A percentile compares a stretch with the other conserved stretches of the same genome.
Conservation (phyloP, 2,888 invertebrate species). For the Rhingia rostrata region DNA sequence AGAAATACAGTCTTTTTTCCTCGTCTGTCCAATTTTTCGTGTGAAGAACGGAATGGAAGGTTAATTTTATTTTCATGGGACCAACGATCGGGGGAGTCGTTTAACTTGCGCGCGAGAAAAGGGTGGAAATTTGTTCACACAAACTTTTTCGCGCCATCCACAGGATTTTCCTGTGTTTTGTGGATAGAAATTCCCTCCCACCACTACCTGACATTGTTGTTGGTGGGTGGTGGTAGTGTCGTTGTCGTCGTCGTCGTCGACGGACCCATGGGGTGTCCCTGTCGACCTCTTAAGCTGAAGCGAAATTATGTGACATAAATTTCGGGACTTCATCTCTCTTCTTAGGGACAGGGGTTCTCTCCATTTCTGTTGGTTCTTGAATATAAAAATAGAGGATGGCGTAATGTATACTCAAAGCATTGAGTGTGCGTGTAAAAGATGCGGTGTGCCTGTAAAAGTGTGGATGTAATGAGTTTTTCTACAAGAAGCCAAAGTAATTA, state of each 20-base stretch:
- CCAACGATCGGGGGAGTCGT: slow-evolving; percentile 45
- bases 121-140: slow-evolving; percentile 54
- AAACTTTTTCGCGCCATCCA: slow-evolving; percentile 53
- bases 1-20: slow-evolving; percentile 45
- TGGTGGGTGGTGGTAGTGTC: slow-evolving; percentile 21
- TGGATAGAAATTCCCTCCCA: slow-evolving; percentile 25
- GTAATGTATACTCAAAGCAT: neutral
- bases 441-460: slow-evolving; percentile 7
- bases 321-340: slow-evolving; percentile 17
- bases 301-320: slow-evolving; percentile 65
- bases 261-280: slow-evolving; percentile 45
- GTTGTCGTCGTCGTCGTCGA: slow-evolving; percentile 24
- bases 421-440: slow-evolving; percentile 3
- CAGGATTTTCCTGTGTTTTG: slow-evolving; percentile 40
- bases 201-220: slow-evolving; percentile 33
- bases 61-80: slow-evolving; percentile 67
- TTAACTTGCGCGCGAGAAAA: slow-evolving; percentile 55
- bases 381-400: neutral
- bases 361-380: neutral
- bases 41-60: slow-evolving; percentile 17
- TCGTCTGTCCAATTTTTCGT: neutral
- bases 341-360: neutral
- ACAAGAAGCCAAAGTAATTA: slow-evolving; percentile 57
- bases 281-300: slow-evolving; percentile 60
- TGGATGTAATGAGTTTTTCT: slow-evolving; percentile 40